Evolutionary conservation across 2,888 invertebrate species (phyloP).

Genomic region (Bellardia pandia): DNA sequence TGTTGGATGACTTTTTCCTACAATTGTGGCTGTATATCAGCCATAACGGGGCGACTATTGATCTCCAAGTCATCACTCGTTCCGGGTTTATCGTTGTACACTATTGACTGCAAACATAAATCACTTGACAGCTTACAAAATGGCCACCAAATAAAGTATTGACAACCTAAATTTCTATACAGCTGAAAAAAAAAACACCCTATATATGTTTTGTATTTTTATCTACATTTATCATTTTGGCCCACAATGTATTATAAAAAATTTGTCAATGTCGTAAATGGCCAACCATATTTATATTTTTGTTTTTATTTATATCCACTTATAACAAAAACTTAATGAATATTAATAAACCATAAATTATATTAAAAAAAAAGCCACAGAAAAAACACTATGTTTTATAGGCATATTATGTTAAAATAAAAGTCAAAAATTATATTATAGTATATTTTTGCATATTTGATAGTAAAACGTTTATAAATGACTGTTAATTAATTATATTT

Average conservation of each 20-base stretch:
- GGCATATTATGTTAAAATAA: conserved; percentile 27
- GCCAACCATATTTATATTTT: conserved; percentile 25
- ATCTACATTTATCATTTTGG: conserved; percentile 6
- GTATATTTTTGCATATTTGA: conserved; percentile 65
- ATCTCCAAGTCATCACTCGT: background rate
- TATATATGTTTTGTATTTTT: no score
- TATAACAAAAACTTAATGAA: conserved; percentile 60
- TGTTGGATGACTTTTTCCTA: no score
- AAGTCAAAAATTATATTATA: conserved; percentile 17
- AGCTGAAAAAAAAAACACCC: no score
- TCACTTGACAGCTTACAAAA: no score
- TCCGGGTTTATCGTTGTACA: background rate
- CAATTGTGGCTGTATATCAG: no score
- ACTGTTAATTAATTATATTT: conserved; percentile 72
- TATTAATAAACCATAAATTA: conserved; percentile 71
- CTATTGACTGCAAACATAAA: no score
- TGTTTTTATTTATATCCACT: conserved; percentile 6
- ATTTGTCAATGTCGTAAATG: conserved; percentile 51
- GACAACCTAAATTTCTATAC: no score
- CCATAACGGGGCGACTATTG: no score
- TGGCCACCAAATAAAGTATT: no score
- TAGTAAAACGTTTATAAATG: conserved; percentile 68
- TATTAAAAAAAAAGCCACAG: conserved; percentile 39
- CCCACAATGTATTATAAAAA: conserved; percentile 26
- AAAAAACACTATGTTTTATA: conserved; percentile 27